Percentiles rank a stretch among this genome's conserved stretches.
Conservation (phyloP, 2,113 vertebrate genomes). For the Nansenia antarctica region DNA sequence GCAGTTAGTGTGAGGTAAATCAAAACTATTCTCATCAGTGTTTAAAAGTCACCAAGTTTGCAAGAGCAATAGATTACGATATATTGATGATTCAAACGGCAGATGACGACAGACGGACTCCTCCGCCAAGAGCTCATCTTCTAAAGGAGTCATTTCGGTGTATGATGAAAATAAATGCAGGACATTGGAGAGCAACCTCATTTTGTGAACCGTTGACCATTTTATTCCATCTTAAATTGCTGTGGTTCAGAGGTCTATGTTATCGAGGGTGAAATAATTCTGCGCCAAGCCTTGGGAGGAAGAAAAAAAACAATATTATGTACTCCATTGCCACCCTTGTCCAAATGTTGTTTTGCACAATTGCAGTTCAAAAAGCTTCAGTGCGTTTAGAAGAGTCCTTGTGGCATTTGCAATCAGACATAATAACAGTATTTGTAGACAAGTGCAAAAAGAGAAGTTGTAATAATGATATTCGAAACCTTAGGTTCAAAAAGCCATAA, state of each 20-base stretch:
- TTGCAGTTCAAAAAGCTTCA: neutral
- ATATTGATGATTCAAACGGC: neutral
- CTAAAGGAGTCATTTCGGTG: neutral
- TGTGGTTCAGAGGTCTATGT: neutral
- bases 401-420: conserved; percentile 2
- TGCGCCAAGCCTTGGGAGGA: neutral
- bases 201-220: conserved; percentile 8
- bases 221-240: neutral
- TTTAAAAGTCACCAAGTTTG: neutral
- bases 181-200: conserved; percentile 5
- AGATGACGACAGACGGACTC: neutral
- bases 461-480: neutral
- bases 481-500: neutral
- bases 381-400: neutral
- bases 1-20: neutral
- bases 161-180: neutral
- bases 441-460: neutral
- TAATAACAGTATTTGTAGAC: conserved; percentile 7
- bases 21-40: neutral
- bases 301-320: neutral
- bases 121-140: neutral
- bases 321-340: neutral
- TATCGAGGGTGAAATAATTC: neutral
- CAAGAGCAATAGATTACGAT: neutral
- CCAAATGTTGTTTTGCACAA: conserved; percentile 7